Evolutionary conservation across 2,888 invertebrate species (phyloP).

Genomic region (Phrixothrix hirtus): DNA sequence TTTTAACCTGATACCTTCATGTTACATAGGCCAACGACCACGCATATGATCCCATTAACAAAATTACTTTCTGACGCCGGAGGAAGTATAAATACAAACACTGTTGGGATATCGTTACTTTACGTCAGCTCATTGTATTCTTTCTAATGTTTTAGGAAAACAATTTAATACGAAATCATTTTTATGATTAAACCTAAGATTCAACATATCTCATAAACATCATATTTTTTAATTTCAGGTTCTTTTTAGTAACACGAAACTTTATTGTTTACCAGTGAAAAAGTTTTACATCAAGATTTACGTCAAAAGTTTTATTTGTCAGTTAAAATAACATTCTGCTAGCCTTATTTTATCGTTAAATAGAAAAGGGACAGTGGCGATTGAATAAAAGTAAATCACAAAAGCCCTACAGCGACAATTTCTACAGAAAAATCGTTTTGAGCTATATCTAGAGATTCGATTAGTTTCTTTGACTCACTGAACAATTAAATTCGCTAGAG

Average conservation of each 20-base stretch:
- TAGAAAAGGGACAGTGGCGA: constrained; percentile 3
- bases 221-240: too few species aligned
- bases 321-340: constrained; percentile 2
- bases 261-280: too few species aligned
- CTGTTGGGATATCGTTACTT: too few species aligned
- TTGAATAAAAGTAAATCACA: constrained; percentile 7
- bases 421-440: constrained; percentile 2
- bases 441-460: constrained; percentile 1
- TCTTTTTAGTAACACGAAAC: too few species aligned
- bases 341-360: neutral
- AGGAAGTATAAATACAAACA: too few species aligned
- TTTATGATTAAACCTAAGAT: too few species aligned
- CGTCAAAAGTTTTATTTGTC: neutral
- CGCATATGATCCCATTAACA: constrained; percentile 21
- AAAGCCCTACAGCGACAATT: constrained; percentile 1
- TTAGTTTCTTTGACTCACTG: constrained; percentile 2
- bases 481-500: constrained; percentile 5
- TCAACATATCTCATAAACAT: too few species aligned
- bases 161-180: too few species aligned
- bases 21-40: constrained; percentile 25
- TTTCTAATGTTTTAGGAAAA: too few species aligned
- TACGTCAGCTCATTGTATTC: too few species aligned
- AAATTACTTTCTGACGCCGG: constrained; percentile 10
- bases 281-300: neutral
- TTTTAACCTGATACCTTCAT: constrained; percentile 16